These are phyloP conservation scores for Percopsis omiscomaycus DNA, from an alignment of 2,797 vertebrate species.

Conservation along the genomic window DNA sequence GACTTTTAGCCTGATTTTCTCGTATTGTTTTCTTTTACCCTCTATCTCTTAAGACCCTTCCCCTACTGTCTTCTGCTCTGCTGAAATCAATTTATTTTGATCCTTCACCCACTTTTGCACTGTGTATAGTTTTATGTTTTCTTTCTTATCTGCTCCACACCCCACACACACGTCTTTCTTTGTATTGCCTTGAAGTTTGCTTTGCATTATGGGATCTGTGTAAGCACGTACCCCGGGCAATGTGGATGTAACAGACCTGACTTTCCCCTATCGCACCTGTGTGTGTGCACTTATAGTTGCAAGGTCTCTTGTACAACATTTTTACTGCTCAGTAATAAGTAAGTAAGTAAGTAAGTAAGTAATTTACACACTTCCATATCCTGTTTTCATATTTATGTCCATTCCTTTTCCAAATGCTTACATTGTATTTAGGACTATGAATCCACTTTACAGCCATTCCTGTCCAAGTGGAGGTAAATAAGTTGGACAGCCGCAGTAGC, in stretches of 20 bases:
- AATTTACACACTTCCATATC: neutral
- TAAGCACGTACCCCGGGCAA: neutral
- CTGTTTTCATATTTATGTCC: neutral
- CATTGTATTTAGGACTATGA: too few species aligned
- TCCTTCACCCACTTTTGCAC: too few species aligned
- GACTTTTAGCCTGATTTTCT: too few species aligned
- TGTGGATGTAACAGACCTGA: neutral
- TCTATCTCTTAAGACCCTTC: neutral
- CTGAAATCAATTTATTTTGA: neutral
- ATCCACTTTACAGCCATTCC: neutral
- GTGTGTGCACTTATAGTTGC: neutral
- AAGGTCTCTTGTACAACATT: too few species aligned
- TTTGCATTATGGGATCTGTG: neutral
- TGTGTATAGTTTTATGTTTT: too few species aligned
- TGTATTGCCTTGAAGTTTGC: neutral
- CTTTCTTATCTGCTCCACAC: too few species aligned
- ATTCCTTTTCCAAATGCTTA: neutral
- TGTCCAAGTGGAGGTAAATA: neutral
- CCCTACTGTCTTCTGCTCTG: neutral
- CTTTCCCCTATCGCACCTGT: constrained; percentile 9
- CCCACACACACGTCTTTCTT: too few species aligned
- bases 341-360: too few species aligned
- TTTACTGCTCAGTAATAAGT: too few species aligned
- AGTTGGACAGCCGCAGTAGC: too few species aligned
- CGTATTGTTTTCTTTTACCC: neutral